Evolutionary conservation across 2,797 vertebrate species (phyloP), one percentile per base, ranked within the genome.

Genomic region (Melanotaenia pygmaea): DNA sequence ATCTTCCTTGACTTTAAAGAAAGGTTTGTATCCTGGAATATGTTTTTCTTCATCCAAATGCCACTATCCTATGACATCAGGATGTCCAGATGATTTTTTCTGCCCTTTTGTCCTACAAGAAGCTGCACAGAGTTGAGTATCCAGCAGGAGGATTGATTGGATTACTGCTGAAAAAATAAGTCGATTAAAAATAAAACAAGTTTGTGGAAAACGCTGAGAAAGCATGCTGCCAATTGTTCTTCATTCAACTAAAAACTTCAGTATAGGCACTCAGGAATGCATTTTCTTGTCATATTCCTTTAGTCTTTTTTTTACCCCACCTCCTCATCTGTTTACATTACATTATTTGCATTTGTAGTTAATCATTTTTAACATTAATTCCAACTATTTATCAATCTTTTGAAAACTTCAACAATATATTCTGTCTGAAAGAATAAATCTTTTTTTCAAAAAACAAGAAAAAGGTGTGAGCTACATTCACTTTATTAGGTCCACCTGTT

Each of bases 1-100:
- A 97, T 97, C 87, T 99, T 99, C 85, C 93, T 99, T 2, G 98
- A 99, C 75, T 99, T 98, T 94, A 99, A 99, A 80, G 98, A 99
- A 87, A 96, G 96, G 98, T 98, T 84, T 91, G 94, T 84, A n/a
- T 78, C 34, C 35, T 38, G 1, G 8, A 22, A 51, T 47, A 6
- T 16, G 1, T 50, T 14, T 45, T 7, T 26, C 5, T 61, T 59
- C 12, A 11, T 54, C 34, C 45, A 26, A 26, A 2, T 62, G 20
- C 57, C 38, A 5, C 4, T 18, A 14, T n/a, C 18, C 60, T 51
- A 45, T 76, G 22, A 56, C 26, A 38, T 58, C 18, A 38, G 26
- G 40, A 4, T 51, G 4, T 71, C 22, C 35, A 28, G 16, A 14
- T 5, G 37, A 26, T 40, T 59, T 35, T 54, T 58, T 22, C 7